Percentiles rank a stretch among this genome's conserved stretches.
phyloP scores from a whole-genome alignment of 2,888 invertebrate species.

The Conistra vaccinii region DNA sequence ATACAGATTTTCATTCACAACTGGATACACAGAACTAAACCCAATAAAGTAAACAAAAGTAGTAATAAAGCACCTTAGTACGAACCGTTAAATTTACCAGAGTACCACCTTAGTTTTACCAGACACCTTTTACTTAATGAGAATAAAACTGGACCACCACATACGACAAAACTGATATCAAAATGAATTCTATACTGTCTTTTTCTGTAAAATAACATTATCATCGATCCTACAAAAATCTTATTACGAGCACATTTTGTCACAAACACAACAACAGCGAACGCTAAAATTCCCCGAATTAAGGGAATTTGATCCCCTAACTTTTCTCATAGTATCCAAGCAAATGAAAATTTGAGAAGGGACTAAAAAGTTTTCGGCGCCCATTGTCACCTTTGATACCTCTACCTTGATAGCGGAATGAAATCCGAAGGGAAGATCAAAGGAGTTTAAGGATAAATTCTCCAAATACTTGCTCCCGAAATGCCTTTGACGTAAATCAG shows the following conservation, averaged over 20 bases:
- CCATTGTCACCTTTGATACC: slow-evolving; percentile 68
- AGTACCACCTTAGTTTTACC: too few relatives aligned
- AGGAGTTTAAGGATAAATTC: slow-evolving; percentile 58
- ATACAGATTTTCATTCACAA: too few relatives aligned
- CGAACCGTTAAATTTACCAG: too few relatives aligned
- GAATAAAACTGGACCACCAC: background rate
- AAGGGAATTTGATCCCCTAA: slow-evolving; percentile 44
- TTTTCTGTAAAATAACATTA: slow-evolving; percentile 9
- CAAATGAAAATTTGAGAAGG: slow-evolving; percentile 64
- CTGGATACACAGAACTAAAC: too few relatives aligned
- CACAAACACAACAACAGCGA: slow-evolving; percentile 38
- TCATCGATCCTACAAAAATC: background rate
- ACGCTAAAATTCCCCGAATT: slow-evolving; percentile 42
- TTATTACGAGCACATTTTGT: slow-evolving; percentile 16
- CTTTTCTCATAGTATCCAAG: slow-evolving; percentile 43
- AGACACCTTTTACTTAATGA: background rate
- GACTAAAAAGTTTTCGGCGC: slow-evolving; percentile 49
- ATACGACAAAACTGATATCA: background rate
- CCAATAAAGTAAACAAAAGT: too few relatives aligned
- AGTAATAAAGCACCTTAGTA: too few relatives aligned
- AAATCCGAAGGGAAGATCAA: slow-evolving; percentile 62
- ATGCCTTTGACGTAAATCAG: slow-evolving; percentile 62
- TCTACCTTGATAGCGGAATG: slow-evolving; percentile 55
- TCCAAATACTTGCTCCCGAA: slow-evolving; percentile 54
- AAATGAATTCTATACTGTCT: background rate